Evolutionary conservation across 2,888 invertebrate genomes (phyloP).

Genomic region (Embidobia sp.): DNA sequence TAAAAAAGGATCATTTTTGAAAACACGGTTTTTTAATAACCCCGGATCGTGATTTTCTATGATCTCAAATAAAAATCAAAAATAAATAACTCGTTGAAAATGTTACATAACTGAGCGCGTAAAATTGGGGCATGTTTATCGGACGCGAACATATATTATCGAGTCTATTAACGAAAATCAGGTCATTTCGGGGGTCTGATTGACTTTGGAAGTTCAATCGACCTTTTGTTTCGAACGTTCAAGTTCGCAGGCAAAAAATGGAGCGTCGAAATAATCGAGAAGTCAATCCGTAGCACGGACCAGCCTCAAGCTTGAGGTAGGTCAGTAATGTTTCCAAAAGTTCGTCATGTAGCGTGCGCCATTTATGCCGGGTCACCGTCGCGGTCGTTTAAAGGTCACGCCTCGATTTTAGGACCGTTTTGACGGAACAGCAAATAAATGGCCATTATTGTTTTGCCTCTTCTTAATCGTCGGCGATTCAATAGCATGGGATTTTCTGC

Average conservation of each 20-base stretch:
- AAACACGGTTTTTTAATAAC: too few species aligned
- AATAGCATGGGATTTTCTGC: too few species aligned
- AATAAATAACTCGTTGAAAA: too few species aligned
- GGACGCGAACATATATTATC: conserved; percentile 34
- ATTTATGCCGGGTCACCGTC: conserved; percentile 51
- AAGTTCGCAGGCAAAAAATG: conserved; percentile 10
- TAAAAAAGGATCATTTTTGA: too few species aligned
- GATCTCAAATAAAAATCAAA: too few species aligned
- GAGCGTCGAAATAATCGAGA: conserved; percentile 29
- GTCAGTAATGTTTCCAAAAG: conserved; percentile 45
- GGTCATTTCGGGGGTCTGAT: conserved; percentile 29
- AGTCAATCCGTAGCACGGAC: conserved; percentile 38
- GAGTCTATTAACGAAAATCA: conserved; percentile 43
- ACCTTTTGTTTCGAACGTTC: conserved; percentile 1
- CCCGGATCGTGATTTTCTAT: neutral
- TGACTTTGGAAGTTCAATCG: neutral
- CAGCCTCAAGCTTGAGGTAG: conserved; percentile 37
- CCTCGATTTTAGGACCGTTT: conserved; percentile 20
- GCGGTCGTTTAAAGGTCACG: conserved; percentile 44
- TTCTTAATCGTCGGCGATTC: too few species aligned
- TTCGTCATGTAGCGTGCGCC: conserved; percentile 31
- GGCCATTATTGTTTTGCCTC: too few species aligned
- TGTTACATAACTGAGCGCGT: too few species aligned
- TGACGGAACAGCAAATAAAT: too few species aligned
- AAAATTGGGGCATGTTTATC: conserved; percentile 51